A percentile compares a stretch with the other conserved stretches of the same genome.
These are phyloP conservation scores for Premnoplex brunnescens DNA, from an alignment of 2,797 vertebrate species.

Conservation along the genomic window DNA sequence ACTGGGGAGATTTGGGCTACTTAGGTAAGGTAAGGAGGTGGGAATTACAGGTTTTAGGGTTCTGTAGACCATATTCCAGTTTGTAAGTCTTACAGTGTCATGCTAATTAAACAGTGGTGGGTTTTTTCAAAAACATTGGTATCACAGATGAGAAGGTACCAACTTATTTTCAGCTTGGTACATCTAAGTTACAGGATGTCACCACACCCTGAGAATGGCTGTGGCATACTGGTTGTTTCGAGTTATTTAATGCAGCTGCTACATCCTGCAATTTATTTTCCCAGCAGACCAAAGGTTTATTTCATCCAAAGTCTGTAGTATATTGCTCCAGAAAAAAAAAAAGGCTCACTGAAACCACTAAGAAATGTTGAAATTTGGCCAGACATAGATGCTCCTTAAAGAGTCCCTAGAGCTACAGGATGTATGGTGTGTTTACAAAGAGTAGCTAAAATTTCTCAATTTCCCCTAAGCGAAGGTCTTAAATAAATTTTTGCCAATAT, in stretches of 20 bases:
- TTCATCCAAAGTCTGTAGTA: neutral
- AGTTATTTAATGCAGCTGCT: neutral
- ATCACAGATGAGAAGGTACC: neutral
- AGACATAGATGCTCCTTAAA: neutral
- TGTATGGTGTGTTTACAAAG: neutral
- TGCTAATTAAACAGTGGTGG: neutral
- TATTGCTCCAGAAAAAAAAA: neutral
- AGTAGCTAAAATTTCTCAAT: neutral
- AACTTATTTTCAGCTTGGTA: neutral
- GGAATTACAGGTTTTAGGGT: neutral
- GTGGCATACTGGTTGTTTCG: neutral
- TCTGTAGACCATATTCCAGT: neutral
- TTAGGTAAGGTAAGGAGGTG: neutral
- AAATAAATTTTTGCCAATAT: neutral
- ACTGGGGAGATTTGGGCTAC: neutral
- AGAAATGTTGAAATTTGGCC: neutral
- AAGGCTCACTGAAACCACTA: neutral
- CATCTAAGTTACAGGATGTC: neutral
- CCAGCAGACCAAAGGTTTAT: neutral
- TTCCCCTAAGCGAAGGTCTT: neutral
- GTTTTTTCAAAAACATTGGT: accelerated
- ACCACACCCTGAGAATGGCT: neutral
- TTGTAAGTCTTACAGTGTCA: neutral
- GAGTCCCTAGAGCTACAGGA: neutral
- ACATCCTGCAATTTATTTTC: neutral